Conservation (phyloP, 1,140 invertebrate genomes). For the Drosophila lini region DNA sequence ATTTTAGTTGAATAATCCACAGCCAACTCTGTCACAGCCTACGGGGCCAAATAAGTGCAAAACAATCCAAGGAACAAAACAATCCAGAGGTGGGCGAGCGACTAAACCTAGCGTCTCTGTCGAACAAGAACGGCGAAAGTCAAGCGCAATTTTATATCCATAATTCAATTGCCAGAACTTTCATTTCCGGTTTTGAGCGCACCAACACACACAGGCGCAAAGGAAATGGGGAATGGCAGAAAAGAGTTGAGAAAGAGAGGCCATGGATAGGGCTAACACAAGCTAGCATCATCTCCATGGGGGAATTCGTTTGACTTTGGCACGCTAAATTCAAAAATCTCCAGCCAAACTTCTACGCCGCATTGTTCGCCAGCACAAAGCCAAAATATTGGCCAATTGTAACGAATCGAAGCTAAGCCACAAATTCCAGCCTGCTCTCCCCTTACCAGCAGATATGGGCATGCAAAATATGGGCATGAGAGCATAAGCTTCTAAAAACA, state of each 20-base stretch:
- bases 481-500: constrained; percentile 62
- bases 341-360: constrained; percentile 38
- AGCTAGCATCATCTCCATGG: constrained; percentile 16
- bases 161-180: constrained; percentile 69
- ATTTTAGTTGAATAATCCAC: constrained; percentile 13
- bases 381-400: constrained; percentile 56
- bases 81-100: background rate
- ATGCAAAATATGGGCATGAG: constrained; percentile 47
- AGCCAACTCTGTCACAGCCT: constrained; percentile 14
- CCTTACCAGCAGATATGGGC: background rate
- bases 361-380: constrained; percentile 59
- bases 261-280: no score
- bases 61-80: constrained; percentile 18
- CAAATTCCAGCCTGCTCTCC: constrained; percentile 39
- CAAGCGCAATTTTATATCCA: constrained; percentile 56
- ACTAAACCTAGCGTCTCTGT: constrained; percentile 11
- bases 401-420: constrained; percentile 48
- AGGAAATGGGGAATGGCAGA: constrained; percentile 4
- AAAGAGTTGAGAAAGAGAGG: background rate
- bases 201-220: constrained; percentile 36
- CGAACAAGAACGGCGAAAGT: constrained; percentile 27
- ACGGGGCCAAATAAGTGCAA: constrained; percentile 8
- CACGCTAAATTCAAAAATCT: constrained; percentile 45
- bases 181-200: constrained; percentile 55
- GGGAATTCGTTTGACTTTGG: constrained; percentile 47